phyloP scores from a whole-genome alignment of 1,140 invertebrate species.

The Carposina sasakii region DNA sequence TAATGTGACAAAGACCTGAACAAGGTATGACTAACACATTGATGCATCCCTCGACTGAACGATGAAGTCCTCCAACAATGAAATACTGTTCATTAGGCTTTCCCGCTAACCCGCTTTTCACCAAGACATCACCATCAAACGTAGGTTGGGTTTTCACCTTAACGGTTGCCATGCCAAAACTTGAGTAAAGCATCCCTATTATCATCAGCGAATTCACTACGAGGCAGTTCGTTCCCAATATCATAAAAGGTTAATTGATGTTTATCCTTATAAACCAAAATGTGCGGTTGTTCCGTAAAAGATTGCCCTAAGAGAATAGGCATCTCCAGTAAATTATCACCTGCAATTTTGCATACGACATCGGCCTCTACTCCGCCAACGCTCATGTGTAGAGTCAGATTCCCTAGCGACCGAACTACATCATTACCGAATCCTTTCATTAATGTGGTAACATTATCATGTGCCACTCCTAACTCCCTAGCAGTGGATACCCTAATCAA shows the following conservation, averaged over 20 bases:
- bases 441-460: background rate
- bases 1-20: background rate
- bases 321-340: slow-evolving; percentile 6
- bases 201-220: background rate
- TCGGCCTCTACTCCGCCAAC: background rate
- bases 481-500: background rate
- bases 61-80: background rate
- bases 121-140: background rate
- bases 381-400: background rate
- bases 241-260: background rate
- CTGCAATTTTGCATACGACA: slow-evolving; percentile 1
- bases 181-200: background rate
- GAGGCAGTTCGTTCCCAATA: background rate
- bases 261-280: slow-evolving; percentile 1
- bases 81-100: slow-evolving; percentile 4
- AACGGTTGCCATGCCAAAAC: background rate
- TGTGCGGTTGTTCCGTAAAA: slow-evolving; percentile 9
- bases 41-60: background rate
- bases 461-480: background rate
- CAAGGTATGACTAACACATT: background rate
- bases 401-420: slow-evolving; percentile 1
- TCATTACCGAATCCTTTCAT: slow-evolving; percentile 9
- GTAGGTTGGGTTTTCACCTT: background rate
- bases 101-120: background rate
- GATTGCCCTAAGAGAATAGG: slow-evolving; percentile 8